Evolutionary conservation across 2,888 invertebrate genomes (phyloP).

Genomic region (Drosophila mulleri): DNA sequence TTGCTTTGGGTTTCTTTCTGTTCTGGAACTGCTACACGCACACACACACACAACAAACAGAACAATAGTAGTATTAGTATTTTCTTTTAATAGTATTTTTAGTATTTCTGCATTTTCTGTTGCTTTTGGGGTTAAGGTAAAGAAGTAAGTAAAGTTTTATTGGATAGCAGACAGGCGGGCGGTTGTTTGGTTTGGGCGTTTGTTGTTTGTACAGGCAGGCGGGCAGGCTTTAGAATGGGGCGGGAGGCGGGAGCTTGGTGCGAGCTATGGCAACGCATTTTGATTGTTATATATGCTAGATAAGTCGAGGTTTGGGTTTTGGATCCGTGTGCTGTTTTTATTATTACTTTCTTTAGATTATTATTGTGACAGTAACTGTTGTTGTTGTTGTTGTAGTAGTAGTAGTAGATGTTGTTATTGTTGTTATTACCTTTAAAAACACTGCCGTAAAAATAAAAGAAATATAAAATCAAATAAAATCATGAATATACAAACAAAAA

Average conservation of each 20-base stretch:
- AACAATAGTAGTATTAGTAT: slow-evolving; percentile 43
- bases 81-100: slow-evolving; percentile 15
- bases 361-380: slow-evolving; percentile 28
- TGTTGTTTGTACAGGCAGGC: slow-evolving; percentile 24
- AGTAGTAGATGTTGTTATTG: slow-evolving; percentile 43
- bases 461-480: slow-evolving; percentile 23
- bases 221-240: slow-evolving; percentile 6
- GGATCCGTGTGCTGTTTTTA: slow-evolving; percentile 37
- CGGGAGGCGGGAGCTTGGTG: not conserved
- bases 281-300: slow-evolving; percentile 14
- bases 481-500: slow-evolving; percentile 16
- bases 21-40: slow-evolving; percentile 22
- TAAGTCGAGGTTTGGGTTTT: slow-evolving; percentile 21
- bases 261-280: slow-evolving; percentile 31
- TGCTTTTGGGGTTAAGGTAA: slow-evolving; percentile 28
- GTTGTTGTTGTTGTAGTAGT: slow-evolving; percentile 16
- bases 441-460: slow-evolving; percentile 51
- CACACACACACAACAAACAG: slow-evolving; percentile 69
- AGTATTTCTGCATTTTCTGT: slow-evolving; percentile 20
- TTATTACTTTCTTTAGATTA: slow-evolving; percentile 15
- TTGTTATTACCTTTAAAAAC: slow-evolving; percentile 56
- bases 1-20: slow-evolving; percentile 34
- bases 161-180: slow-evolving; percentile 36
- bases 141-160: slow-evolving; percentile 42
- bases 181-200: not conserved